Base-by-base conservation (phyloP, 2,888 invertebrate species). In the Pocota personata region DNA sequence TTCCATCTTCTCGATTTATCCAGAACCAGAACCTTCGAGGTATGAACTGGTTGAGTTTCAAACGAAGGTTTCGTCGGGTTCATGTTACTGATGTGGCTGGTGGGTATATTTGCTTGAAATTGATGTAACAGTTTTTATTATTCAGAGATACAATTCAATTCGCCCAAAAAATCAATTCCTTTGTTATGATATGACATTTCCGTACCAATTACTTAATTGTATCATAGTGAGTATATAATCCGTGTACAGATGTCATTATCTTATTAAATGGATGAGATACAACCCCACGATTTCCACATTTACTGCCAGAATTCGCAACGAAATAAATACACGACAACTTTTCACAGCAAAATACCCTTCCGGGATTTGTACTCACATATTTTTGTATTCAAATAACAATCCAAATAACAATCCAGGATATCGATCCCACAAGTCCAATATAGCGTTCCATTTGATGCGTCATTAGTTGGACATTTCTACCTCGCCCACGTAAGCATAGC, bases 391-490 rank as follows among this genome's bases (percentile, higher is more conserved):
- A 21, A 27, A 60, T 50, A 50, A 35, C 72, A 60, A 75, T 62
- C 62, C 35, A 27, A 46, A 75, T 48, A 46, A 32, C 76, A 58
- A 75, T 64, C 8, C 55, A 14, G 10, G 55, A 24, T 55, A 82
- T 82, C 37, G 75, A 75, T 43, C 67, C 72, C 72, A 73, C 7
- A 40, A 19, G 69, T 32, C 62, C 46, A 55, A 69, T 72, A 62
- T 57, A 10, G 27, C 14, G 48, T 72, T 60, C 21, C 60, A 60
- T 72, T 60, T 60, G 48, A 50, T 72, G 72, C 37, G 48, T 27
- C 60, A 72, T 72, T 72, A 72, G 72, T 48, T 27, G 58, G 58
- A 50, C 37, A 52, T 24, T 52, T 35, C 6, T 12, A 21, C 10
- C 24, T 14, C 16, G 8, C 35, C 35, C 14, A 50, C 24, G 48